Evolutionary conservation across 2,113 vertebrate genomes (phyloP).

Genomic region (Scomber colias): DNA sequence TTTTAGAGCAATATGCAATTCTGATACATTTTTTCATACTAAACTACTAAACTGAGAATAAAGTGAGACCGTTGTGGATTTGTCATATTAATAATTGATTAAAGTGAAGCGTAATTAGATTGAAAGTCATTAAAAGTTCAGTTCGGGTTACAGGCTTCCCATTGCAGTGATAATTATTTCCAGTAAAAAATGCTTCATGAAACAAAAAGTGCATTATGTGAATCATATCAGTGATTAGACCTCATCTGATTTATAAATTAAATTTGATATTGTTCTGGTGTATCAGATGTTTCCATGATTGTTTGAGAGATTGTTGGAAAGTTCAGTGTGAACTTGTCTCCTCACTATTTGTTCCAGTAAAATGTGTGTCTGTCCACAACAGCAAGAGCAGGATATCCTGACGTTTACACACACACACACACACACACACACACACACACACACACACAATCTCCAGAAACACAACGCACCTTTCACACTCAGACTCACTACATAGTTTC

Average conservation of each 20-base stretch:
- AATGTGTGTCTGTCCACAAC: constrained; percentile 45
- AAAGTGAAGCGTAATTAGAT: neutral
- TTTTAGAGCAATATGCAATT: too few relatives aligned
- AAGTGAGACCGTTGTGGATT: too few relatives aligned
- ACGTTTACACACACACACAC: constrained; percentile 25
- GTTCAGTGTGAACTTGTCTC: constrained; percentile 9
- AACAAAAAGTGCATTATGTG: neutral
- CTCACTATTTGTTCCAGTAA: constrained; percentile 32
- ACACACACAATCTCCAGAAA: constrained; percentile 39
- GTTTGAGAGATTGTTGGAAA: constrained; percentile 11
- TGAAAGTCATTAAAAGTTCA: neutral
- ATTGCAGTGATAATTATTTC: neutral
- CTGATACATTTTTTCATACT: too few relatives aligned
- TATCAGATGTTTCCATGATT: neutral
- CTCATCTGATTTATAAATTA: neutral
- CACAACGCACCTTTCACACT: constrained; percentile 59
- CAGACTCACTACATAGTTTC: constrained; percentile 24
- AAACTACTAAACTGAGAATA: too few relatives aligned
- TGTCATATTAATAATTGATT: too few relatives aligned
- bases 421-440: constrained; percentile 32
- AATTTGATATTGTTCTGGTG: neutral
- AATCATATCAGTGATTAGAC: neutral
- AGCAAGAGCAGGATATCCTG: constrained; percentile 75
- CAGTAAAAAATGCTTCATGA: constrained; percentile 10
- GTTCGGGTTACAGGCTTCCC: neutral